Base-by-base conservation (phyloP, 2,888 invertebrate genomes). In the Criorhina ranunculi region DNA sequence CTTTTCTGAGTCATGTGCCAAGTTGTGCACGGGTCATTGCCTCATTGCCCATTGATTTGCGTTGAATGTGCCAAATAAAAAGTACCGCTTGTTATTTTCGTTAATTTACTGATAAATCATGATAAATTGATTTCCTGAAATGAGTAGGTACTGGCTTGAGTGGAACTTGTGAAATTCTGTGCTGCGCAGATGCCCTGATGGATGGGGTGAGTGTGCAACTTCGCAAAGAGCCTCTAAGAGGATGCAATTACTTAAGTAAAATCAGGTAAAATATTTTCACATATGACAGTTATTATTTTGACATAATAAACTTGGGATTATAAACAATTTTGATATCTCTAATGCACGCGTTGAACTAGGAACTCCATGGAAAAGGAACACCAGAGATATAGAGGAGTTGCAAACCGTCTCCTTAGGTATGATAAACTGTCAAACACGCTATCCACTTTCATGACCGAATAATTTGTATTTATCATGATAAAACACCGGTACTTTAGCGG, bases 391-490 rank as follows among this genome's bases (percentile, higher is more conserved):
- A 42, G 44, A 44, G 44, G 8, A 9, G 2, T 2, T 24, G 24
- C n/a, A n/a, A 29, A 2, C 2, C 9, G 5, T 8, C 6, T 29
- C 29, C 29, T 19, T 51, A 29, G 5, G 12, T 12, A 31, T 8
- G n/a, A 53, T 8, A 53, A 62, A 19, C 33, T 0, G 17, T 31
- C 44, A 46, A 15, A 24, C 69, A 69, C 33, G 44, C 55, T 44
- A 46, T n/a, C 19, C 15, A 35, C 46, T 70, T 64, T 46, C 46
- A 70, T 15, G 57, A 59, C 59, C 70, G 37, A 57, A 59, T 46
- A 33, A 46, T 69, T 5, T 5, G 11, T 5, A 24, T 7, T 19
- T 62, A 11, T 19, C 40, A 1, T 12, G 37, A 9, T 5, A 35
- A 19, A 19, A 46, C 46, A 46, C 46, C 17, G 19, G 19, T 19